A percentile compares a stretch with the other conserved stretches of the same genome.
These are phyloP conservation scores for Montipora sp. DNA, from an alignment of 64 coral and sea anemone species.

Conservation along the genomic window DNA sequence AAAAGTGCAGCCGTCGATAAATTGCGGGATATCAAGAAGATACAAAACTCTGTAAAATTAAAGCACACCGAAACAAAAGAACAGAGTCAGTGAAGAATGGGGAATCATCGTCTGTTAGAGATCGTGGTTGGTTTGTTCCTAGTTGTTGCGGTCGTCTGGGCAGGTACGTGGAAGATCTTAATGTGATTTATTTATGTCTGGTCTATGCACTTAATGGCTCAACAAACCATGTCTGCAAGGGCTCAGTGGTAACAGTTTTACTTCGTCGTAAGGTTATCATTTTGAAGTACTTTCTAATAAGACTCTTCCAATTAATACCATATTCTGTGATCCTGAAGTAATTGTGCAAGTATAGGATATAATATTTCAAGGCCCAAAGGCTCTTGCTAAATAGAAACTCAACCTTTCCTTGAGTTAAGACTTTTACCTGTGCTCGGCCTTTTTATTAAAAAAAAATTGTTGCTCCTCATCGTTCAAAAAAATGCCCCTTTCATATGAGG, in stretches of 20 bases:
- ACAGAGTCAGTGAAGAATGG: neutral
- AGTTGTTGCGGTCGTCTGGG: neutral
- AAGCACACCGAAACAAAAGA: neutral
- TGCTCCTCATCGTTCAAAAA: too few species aligned
- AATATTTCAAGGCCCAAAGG: neutral
- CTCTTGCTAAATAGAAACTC: neutral
- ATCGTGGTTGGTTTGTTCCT: constrained; percentile 6
- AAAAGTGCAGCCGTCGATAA: neutral
- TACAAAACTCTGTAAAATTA: neutral
- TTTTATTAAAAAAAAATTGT: too few species aligned
- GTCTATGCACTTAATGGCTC: constrained; percentile 4
- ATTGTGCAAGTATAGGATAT: neutral
- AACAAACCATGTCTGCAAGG: neutral
- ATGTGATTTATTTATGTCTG: constrained; percentile 14
- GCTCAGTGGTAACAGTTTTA: neutral
- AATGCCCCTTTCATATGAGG: too few species aligned
- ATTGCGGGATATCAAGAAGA: neutral
- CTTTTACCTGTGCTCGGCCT: too few species aligned
- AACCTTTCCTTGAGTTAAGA: neutral
- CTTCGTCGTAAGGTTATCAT: neutral
- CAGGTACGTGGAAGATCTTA: neutral
- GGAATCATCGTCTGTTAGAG: neutral
- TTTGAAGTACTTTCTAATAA: neutral
- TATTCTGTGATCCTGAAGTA: neutral
- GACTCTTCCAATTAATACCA: neutral